Evolutionary conservation across 64 coral and sea anemone species (phyloP).

Genomic region (Stylophora pistillata): DNA sequence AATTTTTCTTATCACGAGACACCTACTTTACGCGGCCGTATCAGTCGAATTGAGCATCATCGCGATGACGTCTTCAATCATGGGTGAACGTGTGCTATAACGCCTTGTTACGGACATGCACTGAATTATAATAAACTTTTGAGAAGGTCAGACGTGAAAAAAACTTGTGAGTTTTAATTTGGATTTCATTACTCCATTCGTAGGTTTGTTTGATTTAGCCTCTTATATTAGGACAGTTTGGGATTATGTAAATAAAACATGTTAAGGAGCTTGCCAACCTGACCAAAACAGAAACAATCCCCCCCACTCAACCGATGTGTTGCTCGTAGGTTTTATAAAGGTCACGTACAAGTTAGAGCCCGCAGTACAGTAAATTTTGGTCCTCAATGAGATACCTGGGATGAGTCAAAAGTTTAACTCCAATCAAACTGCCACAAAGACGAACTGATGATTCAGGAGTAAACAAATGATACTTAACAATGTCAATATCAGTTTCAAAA

Average conservation of each 20-base stretch:
- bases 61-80: neutral
- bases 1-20: too few relatives aligned
- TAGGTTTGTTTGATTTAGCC: neutral
- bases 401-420: too few relatives aligned
- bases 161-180: neutral
- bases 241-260: neutral
- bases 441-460: too few relatives aligned
- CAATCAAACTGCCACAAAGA: too few relatives aligned
- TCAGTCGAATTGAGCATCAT: neutral
- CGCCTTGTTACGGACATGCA: neutral
- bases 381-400: too few relatives aligned
- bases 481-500: too few relatives aligned
- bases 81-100: neutral
- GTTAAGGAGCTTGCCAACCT: neutral
- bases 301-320: neutral
- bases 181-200: neutral
- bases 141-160: neutral
- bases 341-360: too few relatives aligned
- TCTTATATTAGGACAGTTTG: neutral
- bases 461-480: too few relatives aligned
- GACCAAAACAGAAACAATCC: too few relatives aligned
- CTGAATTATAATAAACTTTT: conserved; percentile 2
- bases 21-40: neutral
- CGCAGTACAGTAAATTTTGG: too few relatives aligned
- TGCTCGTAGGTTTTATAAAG: neutral